Conservation (phyloP, 1,140 invertebrate genomes). For the Adelges cooleyi region DNA sequence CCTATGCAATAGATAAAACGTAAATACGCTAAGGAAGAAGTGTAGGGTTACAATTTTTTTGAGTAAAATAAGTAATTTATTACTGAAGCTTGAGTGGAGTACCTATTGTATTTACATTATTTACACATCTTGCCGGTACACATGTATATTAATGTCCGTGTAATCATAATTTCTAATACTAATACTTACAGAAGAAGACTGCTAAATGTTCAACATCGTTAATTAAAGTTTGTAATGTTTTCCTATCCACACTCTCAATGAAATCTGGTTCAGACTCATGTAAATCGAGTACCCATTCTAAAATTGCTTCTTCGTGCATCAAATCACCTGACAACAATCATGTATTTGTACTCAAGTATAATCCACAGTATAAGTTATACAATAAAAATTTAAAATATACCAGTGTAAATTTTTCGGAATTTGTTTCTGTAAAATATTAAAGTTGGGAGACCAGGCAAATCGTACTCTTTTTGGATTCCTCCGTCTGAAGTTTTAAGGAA, state of each 20-base stretch:
- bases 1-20: too few species aligned
- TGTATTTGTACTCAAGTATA: not conserved
- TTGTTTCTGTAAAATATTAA: constrained; percentile 82
- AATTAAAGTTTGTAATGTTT: constrained; percentile 77
- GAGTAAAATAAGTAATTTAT: too few species aligned
- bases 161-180: too few species aligned
- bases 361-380: not conserved
- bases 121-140: too few species aligned
- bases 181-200: constrained; percentile 78
- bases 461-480: constrained; percentile 78
- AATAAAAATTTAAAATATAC: constrained; percentile 31
- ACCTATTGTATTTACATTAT: too few species aligned
- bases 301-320: constrained; percentile 80
- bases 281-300: constrained; percentile 79
- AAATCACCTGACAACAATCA: constrained; percentile 51
- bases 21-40: too few species aligned
- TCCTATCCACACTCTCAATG: constrained; percentile 82
- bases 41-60: too few species aligned
- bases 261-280: constrained; percentile 74
- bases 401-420: constrained; percentile 74
- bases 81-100: too few species aligned
- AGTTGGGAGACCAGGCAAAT: constrained; percentile 66
- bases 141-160: too few species aligned
- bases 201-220: constrained; percentile 82
- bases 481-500: constrained; percentile 89